Evolutionary conservation across 1,140 invertebrate species (phyloP), one percentile per base, ranked within the genome.

Genomic region (Copidosoma floridanum): DNA sequence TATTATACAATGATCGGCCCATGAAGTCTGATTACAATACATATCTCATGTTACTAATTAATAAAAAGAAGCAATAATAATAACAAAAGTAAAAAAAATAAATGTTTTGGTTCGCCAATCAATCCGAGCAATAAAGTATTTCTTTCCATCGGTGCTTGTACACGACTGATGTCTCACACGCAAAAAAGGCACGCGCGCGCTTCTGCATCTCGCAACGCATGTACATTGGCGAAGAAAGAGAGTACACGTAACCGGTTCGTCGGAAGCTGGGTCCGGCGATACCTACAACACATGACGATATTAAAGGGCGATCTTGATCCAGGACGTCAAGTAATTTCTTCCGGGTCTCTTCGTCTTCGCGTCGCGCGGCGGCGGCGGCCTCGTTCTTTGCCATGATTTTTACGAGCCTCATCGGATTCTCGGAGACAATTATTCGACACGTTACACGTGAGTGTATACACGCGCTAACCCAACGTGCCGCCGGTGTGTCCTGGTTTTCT

Each of bases 281-380:
- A n/a, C n/a, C n/a, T n/a, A n/a, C n/a, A n/a, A n/a, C n/a, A n/a
- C n/a, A 7, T 61, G 44, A 48, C 52, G 52, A 55, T 61, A 55
- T 55, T 55, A 50, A 61, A 61, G 44, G 52, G 44, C 35, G 32
- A 54, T 55, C 43, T 50, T 54, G 41, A 47, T 53, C 21, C 50
- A 53, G 51, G 20, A 54, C 51, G 44, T 55, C 35, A 27, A 18
- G 52, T n/a, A n/a, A n/a, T 50, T 53, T 55, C 58, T 55, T 61
- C 44, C 44, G 52, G 58, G 53, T 61, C 43, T 21, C 32, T 14
- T 21, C 12, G 18, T 7, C 23, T 8, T 35, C 41, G 1, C 26
- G 37, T 59, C 37, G 12, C 23, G 29, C 24, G 1, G 38, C 21
- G 5, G 26, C 37, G 21, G 20, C 24, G 20, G 14, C 18, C 48